A percentile compares a stretch with the other conserved stretches of the same genome.
These are phyloP conservation scores for Oxytorus armatus DNA, from an alignment of 2,888 invertebrate species.

Conservation along the genomic window DNA sequence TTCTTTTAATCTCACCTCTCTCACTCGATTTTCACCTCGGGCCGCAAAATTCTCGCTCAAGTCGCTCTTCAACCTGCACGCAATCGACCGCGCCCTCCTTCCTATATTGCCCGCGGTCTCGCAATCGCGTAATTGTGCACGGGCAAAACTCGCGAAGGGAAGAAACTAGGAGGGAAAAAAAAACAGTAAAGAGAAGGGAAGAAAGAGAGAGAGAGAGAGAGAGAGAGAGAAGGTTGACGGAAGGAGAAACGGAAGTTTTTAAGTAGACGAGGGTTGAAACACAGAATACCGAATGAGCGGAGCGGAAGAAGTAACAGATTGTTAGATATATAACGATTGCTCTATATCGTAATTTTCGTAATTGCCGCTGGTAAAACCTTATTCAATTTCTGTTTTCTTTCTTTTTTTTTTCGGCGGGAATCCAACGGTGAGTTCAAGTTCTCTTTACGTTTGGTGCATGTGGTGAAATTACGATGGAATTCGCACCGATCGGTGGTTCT, in stretches of 20 bases:
- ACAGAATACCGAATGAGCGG: too few relatives aligned
- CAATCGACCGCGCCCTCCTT: slow-evolving; percentile 17
- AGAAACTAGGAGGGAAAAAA: not conserved
- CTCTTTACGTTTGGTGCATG: not conserved
- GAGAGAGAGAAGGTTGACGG: slow-evolving; percentile 15
- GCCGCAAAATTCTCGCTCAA: slow-evolving; percentile 40
- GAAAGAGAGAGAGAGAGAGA: not conserved
- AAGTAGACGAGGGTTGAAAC: too few relatives aligned
- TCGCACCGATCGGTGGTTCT: slow-evolving; percentile 36
- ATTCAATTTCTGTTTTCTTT: too few relatives aligned
- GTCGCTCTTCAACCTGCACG: slow-evolving; percentile 12
- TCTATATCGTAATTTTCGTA: too few relatives aligned
- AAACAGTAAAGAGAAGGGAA: not conserved
- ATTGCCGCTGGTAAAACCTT: too few relatives aligned
- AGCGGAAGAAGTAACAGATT: too few relatives aligned
- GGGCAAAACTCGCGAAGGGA: slow-evolving; percentile 20
- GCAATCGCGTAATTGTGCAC: too few relatives aligned
- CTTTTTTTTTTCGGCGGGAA: too few relatives aligned
- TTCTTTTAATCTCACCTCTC: not conserved
- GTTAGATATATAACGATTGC: too few relatives aligned
- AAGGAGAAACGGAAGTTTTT: slow-evolving; percentile 33
- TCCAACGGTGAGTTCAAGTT: not conserved
- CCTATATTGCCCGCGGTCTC: too few relatives aligned
- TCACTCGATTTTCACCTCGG: slow-evolving; percentile 57
- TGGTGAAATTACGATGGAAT: slow-evolving; percentile 43